Percentiles rank a stretch among this genome's conserved stretches.
Conservation (phyloP, 1,140 invertebrate genomes). For the Yoshiicerus persimilis region DNA sequence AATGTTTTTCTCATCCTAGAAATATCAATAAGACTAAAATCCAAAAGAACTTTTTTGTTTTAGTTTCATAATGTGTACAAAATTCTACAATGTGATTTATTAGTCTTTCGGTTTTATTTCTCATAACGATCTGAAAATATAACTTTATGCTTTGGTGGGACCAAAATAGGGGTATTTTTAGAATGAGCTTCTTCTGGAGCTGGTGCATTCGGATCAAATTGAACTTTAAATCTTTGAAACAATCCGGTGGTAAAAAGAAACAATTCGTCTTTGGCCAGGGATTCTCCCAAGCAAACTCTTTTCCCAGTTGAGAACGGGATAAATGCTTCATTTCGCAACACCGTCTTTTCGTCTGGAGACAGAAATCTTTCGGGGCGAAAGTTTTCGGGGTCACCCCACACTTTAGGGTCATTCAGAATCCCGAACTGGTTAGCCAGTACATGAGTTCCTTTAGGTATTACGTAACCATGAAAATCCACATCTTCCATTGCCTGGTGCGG, state of each 20-base stretch:
- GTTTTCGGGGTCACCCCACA: conserved; percentile 55
- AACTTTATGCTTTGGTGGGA: background rate
- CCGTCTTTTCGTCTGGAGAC: background rate
- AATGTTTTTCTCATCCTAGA: too few relatives aligned
- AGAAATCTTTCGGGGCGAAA: conserved; percentile 59
- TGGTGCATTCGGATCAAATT: background rate
- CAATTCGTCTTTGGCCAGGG: conserved; percentile 49
- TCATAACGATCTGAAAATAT: too few relatives aligned
- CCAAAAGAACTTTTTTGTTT: too few relatives aligned
- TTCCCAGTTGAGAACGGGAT: conserved; percentile 29
- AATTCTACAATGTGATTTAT: too few relatives aligned
- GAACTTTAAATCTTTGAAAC: conserved; percentile 43
- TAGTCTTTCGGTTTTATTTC: too few relatives aligned
- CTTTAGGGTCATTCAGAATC: conserved; percentile 54
- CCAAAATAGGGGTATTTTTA: background rate
- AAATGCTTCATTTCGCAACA: background rate
- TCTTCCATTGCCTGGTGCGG: conserved; percentile 73
- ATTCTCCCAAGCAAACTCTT: conserved; percentile 51
- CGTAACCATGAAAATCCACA: conserved; percentile 67
- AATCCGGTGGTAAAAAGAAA: conserved; percentile 51
- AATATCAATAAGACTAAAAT: too few relatives aligned
- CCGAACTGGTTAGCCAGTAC: conserved; percentile 55
- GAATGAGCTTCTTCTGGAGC: background rate
- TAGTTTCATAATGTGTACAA: too few relatives aligned
- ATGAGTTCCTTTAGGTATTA: conserved; percentile 52